Conservation (phyloP, 2,797 vertebrate species). For the Myripristis jacobus region DNA sequence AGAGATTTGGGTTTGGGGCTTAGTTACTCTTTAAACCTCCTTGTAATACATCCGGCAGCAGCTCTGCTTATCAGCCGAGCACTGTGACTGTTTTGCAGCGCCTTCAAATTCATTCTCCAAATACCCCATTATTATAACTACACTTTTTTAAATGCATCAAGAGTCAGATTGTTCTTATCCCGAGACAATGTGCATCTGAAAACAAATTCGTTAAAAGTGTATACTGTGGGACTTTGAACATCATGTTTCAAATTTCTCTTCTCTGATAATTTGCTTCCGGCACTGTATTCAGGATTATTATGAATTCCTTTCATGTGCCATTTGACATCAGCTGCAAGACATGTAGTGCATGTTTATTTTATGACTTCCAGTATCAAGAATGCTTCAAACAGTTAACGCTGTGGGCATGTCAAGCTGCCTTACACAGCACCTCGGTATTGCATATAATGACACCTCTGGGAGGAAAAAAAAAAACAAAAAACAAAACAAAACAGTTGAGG, state of each 20-base stretch:
- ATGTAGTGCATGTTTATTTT: constrained; percentile 11
- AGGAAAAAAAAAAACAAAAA: not conserved
- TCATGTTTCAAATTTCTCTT: constrained; percentile 10
- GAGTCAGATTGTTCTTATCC: not conserved
- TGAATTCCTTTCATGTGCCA: constrained; percentile 6
- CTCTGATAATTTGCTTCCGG: constrained; percentile 3
- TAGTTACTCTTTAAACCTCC: no score
- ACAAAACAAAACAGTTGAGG: not conserved
- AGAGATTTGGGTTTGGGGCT: no score
- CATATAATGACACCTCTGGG: not conserved
- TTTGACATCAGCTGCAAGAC: constrained; percentile 12
- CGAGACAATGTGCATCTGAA: constrained; percentile 12
- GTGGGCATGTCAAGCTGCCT: not conserved
- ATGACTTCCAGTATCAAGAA: not conserved
- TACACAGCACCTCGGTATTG: not conserved
- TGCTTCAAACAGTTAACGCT: not conserved
- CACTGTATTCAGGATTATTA: constrained; percentile 2
- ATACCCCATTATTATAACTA: no score
- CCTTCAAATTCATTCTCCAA: no score
- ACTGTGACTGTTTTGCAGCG: no score
- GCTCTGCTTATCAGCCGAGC: no score
- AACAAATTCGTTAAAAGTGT: constrained; percentile 5
- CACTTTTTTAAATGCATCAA: constrained; percentile 1
- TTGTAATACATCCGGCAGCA: no score
- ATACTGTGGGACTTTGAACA: not conserved